Conservation (phyloP, 2,797 vertebrate genomes). For the Sebastes alutus region DNA sequence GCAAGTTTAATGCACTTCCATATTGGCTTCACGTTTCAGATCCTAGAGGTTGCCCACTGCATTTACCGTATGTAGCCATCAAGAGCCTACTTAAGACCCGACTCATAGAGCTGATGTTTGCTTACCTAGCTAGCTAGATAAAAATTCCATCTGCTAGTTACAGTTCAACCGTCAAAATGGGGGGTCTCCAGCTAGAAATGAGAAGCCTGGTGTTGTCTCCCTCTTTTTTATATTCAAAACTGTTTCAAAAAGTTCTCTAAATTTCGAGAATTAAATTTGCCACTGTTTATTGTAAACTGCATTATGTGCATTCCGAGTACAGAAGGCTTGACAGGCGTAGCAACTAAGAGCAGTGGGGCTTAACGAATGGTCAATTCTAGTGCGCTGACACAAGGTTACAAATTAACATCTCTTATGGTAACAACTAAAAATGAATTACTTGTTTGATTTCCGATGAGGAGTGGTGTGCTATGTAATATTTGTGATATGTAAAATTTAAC, state of each 20-base stretch:
- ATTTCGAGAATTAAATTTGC: too few relatives aligned
- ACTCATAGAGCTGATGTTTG: neutral
- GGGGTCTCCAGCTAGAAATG: too few relatives aligned
- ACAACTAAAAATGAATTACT: neutral
- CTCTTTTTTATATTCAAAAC: neutral
- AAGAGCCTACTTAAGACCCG: neutral
- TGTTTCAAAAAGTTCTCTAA: too few relatives aligned
- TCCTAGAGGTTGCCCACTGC: too few relatives aligned
- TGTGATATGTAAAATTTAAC: too few relatives aligned
- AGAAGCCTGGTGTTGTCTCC: neutral
- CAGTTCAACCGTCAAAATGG: neutral
- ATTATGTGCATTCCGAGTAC: neutral
- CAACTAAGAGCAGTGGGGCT: neutral
- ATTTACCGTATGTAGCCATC: too few relatives aligned
- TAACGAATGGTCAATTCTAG: neutral
- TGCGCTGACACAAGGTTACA: neutral
- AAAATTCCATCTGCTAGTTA: neutral
- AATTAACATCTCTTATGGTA: neutral
- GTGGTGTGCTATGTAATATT: too few relatives aligned
- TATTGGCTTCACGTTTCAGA: too few relatives aligned
- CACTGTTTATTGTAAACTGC: too few relatives aligned
- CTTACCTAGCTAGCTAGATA: neutral
- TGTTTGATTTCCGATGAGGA: neutral
- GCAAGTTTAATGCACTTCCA: too few relatives aligned
- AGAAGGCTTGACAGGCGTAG: neutral